Conservation (phyloP, 2,888 invertebrate genomes). For the Amiota communis region DNA sequence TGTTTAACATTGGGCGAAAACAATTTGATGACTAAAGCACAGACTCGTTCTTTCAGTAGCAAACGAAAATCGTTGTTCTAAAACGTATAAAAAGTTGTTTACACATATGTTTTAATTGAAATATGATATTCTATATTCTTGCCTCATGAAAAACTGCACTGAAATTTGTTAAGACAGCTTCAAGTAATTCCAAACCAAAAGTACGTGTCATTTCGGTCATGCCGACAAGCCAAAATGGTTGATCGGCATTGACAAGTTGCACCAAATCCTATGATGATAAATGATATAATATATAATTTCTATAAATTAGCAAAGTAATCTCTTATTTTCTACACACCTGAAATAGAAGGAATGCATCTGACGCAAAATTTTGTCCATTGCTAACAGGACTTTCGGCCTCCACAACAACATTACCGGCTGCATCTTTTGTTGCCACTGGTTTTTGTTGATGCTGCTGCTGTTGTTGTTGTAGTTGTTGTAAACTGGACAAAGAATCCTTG, state of each 20-base stretch:
- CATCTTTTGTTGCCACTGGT: conserved; percentile 34
- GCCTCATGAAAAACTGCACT: conserved; percentile 89
- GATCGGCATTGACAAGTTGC: conserved; percentile 95
- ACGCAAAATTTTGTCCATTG: conserved; percentile 82
- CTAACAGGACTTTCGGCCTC: conserved; percentile 42
- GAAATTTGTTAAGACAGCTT: conserved; percentile 92
- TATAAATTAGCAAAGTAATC: not conserved
- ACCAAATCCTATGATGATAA: conserved; percentile 90
- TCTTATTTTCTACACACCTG: conserved; percentile 77
- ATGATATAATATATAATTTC: not conserved
- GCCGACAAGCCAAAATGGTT: conserved; percentile 95
- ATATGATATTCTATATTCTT: conserved; percentile 36
- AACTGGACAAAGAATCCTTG: conserved; percentile 58
- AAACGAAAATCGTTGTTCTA: conserved; percentile 96
- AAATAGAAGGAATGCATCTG: conserved; percentile 95
- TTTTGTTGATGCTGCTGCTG: conserved; percentile 34
- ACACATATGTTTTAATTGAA: not conserved
- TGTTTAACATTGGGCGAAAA: conserved; percentile 99
- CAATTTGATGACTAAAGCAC: conserved; percentile 97
- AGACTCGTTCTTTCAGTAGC: conserved; percentile 95
- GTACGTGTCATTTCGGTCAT: conserved; percentile 98
- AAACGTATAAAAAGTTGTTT: not conserved
- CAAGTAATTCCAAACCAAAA: conserved; percentile 95
- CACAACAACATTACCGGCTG: conserved; percentile 45
- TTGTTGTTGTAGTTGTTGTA: conserved; percentile 54